These are phyloP conservation scores for Anoplophora glabripennis DNA, from an alignment of 1,140 invertebrate genomes.

Conservation along the genomic window DNA sequence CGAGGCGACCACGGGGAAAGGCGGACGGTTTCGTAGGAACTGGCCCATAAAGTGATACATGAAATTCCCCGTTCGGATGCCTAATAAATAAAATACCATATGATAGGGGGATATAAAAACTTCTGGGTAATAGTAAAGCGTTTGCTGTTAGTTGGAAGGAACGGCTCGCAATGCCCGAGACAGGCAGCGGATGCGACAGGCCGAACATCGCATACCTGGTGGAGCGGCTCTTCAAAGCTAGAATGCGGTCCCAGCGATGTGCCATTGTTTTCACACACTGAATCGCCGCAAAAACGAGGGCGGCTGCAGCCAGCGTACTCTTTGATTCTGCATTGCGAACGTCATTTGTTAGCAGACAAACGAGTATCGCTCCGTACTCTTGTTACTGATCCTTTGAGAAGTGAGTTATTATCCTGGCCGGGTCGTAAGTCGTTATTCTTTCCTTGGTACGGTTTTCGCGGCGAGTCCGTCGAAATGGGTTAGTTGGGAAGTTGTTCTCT, in stretches of 20 bases:
- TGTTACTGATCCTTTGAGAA: slow-evolving; percentile 15
- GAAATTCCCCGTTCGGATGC: slow-evolving; percentile 8
- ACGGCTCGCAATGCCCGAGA: background rate
- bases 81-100: slow-evolving; percentile 15
- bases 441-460: background rate
- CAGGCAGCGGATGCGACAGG: background rate
- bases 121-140: slow-evolving; percentile 17
- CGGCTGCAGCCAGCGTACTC: slow-evolving; percentile 38
- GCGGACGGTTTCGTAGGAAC: slow-evolving; percentile 6
- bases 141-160: background rate
- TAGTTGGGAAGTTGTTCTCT: too few relatives aligned
- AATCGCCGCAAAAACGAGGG: slow-evolving; percentile 44
- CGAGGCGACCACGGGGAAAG: background rate
- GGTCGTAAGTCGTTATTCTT: slow-evolving; percentile 7
- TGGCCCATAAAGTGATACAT: slow-evolving; percentile 9
- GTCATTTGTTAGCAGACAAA: slow-evolving; percentile 40
- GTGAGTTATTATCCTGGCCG: slow-evolving; percentile 19
- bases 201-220: slow-evolving; percentile 32
- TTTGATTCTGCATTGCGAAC: slow-evolving; percentile 42
- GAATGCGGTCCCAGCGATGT: slow-evolving; percentile 44
- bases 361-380: slow-evolving; percentile 26
- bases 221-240: slow-evolving; percentile 39
- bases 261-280: slow-evolving; percentile 48
- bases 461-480: too few relatives aligned
- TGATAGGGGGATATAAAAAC: slow-evolving; percentile 7